Evolutionary conservation across 2,797 vertebrate genomes (phyloP), one percentile per base, ranked within the genome.

Genomic region (Phoebastria nigripes): DNA sequence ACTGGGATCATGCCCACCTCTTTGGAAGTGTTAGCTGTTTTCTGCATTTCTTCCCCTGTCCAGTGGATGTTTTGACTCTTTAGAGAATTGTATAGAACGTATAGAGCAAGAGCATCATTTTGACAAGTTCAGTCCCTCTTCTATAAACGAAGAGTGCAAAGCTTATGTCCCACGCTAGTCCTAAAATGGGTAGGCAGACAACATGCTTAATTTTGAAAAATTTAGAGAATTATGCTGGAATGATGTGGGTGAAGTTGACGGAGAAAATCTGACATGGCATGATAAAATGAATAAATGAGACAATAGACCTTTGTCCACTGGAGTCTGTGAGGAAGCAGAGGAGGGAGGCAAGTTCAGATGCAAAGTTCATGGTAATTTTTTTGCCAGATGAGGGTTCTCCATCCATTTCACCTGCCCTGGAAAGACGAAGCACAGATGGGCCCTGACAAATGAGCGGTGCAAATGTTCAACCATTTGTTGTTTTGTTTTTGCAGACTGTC

Each of bases 381-480:
- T 93, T 77, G 6, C 61, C 81, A 81, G 71, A 54, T 76, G 47
- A 66, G 25, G 15, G 19, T 41, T 83, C 42, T 80, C 42, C 3
- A 3, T 82, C 29, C 15, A 14, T 76, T 74, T 94, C 28, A 62
- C 41, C 39, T 70, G 58, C 49, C 29, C 31, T 76, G 37, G 26
- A 81, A 86, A 83, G 26, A 51, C 0, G 1, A 83, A 91, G 51
- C 9, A 41, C 94, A 95, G 24, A 91, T 65, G 54, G 54, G 31
- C 47, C 21, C 39, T 37, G 6, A 25, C 63, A 89, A 79, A 87
- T 16, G 59, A 72, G 62, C 1, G 2, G 7, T 69, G 51, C 82
- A 93, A 78, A 73, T 73, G 51, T 54, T 76, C 2, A 6, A 52
- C 92, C 92, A 72, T 94, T 92, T 96, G 93, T 63, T 94, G 62